Percentiles rank a stretch among this genome's conserved stretches.
These are phyloP conservation scores for Drosophila neonasuta DNA, from an alignment of 2,888 invertebrate species.

Conservation along the genomic window DNA sequence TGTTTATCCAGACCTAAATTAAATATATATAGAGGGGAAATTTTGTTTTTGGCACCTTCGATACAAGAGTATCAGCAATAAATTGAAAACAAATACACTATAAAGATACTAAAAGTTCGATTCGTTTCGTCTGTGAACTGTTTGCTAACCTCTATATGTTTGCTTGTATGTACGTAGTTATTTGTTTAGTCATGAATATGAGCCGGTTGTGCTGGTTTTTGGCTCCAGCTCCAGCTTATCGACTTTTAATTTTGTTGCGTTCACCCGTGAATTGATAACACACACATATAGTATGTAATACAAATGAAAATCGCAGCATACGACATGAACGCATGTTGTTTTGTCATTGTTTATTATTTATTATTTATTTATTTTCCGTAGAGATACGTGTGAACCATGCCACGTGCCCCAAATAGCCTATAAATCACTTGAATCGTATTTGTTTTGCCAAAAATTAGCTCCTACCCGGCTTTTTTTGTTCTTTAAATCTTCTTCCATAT, in stretches of 20 bases:
- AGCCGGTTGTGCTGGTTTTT: slow-evolving; percentile 4
- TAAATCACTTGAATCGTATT: slow-evolving; percentile 39
- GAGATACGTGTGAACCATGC: slow-evolving; percentile 33
- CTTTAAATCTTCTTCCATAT: slow-evolving; percentile 1
- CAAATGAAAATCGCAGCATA: slow-evolving; percentile 36
- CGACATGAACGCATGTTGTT: slow-evolving; percentile 37
- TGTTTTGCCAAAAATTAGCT: slow-evolving; percentile 19
- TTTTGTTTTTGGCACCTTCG: not conserved
- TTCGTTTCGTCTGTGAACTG: not conserved
- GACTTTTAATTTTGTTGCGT: slow-evolving; percentile 26
- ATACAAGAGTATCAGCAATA: slow-evolving; percentile 1
- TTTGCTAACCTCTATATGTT: not conserved
- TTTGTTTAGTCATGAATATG: slow-evolving; percentile 14
- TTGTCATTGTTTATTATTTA: slow-evolving; percentile 34
- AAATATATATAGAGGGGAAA: slow-evolving; percentile 14
- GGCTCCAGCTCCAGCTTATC: slow-evolving; percentile 29
- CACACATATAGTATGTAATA: not conserved
- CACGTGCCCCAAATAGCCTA: slow-evolving; percentile 56
- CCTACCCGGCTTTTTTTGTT: not conserved
- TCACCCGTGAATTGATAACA: slow-evolving; percentile 34
- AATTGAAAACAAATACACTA: slow-evolving; percentile 4
- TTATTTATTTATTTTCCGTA: slow-evolving; percentile 31
- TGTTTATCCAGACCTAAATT: slow-evolving; percentile 1
- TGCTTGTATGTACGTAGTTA: not conserved
- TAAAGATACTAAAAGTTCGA: not conserved